Percentiles rank a stretch among this genome's conserved stretches.
phyloP scores from a whole-genome alignment of 2,113 vertebrate genomes.

The Axis porcinus region DNA sequence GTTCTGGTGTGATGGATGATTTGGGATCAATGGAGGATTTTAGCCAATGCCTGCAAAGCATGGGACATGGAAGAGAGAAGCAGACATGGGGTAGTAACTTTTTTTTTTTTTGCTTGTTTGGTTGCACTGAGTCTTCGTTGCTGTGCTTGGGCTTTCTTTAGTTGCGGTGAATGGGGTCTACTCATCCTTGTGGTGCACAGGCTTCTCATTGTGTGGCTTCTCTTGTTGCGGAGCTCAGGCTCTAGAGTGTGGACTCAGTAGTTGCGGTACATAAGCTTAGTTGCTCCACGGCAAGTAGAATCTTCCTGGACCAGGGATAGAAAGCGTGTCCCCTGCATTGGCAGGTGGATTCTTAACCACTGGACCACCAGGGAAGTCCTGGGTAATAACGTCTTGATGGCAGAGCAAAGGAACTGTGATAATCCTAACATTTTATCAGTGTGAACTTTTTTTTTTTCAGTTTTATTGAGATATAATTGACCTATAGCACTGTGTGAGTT shows the following conservation, averaged over 20 bases:
- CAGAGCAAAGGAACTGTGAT: background rate
- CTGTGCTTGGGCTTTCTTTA: background rate
- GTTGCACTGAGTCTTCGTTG: accelerated
- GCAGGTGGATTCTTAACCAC: background rate
- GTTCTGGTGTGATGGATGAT: background rate
- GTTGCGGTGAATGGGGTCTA: background rate
- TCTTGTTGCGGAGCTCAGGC: background rate
- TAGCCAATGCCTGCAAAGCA: background rate
- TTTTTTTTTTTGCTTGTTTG: background rate
- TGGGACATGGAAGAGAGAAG: background rate
- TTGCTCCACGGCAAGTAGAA: background rate
- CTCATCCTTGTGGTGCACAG: background rate
- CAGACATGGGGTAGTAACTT: background rate
- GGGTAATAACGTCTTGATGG: background rate
- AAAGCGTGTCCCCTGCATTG: background rate
- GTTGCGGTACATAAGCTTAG: background rate
- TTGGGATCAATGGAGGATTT: background rate
- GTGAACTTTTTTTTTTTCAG: background rate
- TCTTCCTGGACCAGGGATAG: background rate
- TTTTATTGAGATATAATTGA: background rate
- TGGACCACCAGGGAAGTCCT: background rate
- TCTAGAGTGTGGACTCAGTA: background rate
- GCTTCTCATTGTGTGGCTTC: background rate
- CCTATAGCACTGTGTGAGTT: background rate
- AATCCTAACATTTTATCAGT: background rate